A percentile compares a stretch with the other conserved stretches of the same genome.
phyloP scores from a whole-genome alignment of 2,797 vertebrate genomes.

The Alectoris magna region DNA sequence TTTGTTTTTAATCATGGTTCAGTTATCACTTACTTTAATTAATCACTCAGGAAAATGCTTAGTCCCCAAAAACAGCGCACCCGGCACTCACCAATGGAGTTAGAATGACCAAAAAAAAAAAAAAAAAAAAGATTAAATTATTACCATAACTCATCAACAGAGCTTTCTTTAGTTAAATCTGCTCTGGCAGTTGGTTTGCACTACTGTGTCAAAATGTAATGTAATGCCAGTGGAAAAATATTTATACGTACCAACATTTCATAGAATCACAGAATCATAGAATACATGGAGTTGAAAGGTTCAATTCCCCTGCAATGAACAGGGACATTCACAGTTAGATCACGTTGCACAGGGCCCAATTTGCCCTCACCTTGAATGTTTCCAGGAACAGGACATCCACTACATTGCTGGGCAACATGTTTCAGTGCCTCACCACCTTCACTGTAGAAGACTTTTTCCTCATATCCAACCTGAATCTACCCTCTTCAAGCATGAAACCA shows the following conservation, averaged over 20 bases:
- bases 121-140: background rate
- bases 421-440: too few species aligned
- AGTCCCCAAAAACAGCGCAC: background rate
- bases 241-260: background rate
- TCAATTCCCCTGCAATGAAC: too few species aligned
- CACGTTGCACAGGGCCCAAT: too few species aligned
- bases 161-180: background rate
- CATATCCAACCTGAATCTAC: too few species aligned
- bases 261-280: too few species aligned
- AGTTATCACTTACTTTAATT: background rate
- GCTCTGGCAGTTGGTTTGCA: background rate
- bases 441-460: too few species aligned
- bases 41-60: background rate
- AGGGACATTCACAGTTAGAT: too few species aligned
- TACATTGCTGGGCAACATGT: too few species aligned
- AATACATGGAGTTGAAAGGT: too few species aligned
- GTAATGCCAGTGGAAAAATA: background rate
- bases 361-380: too few species aligned
- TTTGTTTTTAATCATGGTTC: background rate
- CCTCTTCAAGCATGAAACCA: too few species aligned
- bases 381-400: too few species aligned
- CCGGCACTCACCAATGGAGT: background rate
- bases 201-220: background rate
- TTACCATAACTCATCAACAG: background rate
- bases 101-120: background rate